phyloP scores from a whole-genome alignment of 2,797 vertebrate species.

The Coregonus suidteri region DNA sequence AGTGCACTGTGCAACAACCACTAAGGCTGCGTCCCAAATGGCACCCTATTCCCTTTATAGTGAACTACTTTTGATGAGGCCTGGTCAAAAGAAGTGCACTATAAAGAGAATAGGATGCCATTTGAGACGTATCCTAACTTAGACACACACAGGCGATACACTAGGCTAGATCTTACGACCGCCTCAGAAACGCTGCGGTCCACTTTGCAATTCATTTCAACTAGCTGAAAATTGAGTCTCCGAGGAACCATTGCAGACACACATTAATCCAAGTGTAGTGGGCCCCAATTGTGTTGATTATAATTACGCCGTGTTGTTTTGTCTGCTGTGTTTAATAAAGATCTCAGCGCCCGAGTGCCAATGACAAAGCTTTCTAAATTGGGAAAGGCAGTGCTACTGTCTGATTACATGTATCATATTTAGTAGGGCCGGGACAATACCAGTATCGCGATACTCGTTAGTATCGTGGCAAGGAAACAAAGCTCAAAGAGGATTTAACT shows the following conservation, averaged over 20 bases:
- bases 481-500: too few relatives aligned
- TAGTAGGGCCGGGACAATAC: background rate
- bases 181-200: background rate
- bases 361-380: background rate
- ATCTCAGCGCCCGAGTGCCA: background rate
- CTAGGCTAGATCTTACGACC: background rate
- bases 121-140: background rate
- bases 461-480: too few relatives aligned
- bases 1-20: background rate
- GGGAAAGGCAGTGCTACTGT: background rate
- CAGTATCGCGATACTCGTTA: background rate
- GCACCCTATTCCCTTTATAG: background rate
- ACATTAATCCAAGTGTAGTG: slow-evolving; percentile 5
- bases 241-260: slow-evolving; percentile 1
- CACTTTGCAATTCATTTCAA: background rate
- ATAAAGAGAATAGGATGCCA: background rate
- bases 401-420: background rate
- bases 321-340: slow-evolving; percentile 10
- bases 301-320: slow-evolving; percentile 10
- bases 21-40: background rate
- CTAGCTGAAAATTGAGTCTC: slow-evolving; percentile 2
- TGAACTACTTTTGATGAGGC: background rate
- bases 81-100: background rate
- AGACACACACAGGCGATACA: background rate
- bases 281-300: slow-evolving; percentile 9